A percentile compares a stretch with the other conserved stretches of the same genome.
These are phyloP conservation scores for Heliconius melpomene DNA, from an alignment of 1,140 invertebrate genomes.

Conservation along the genomic window DNA sequence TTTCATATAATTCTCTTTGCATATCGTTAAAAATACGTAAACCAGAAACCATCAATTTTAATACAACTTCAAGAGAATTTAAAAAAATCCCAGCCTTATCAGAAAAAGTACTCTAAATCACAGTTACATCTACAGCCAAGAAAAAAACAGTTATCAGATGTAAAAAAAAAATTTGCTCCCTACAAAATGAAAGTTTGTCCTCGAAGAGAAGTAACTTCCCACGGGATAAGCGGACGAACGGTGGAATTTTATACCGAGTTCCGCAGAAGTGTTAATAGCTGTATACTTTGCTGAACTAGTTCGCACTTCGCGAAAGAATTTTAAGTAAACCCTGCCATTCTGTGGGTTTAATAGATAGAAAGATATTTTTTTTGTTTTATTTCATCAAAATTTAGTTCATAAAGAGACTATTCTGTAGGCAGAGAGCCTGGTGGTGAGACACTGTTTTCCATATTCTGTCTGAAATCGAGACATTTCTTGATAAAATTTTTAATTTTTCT, in stretches of 20 bases:
- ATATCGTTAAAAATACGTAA: neutral
- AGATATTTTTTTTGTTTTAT: too few relatives aligned
- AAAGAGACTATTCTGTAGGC: too few relatives aligned
- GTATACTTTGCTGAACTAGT: slow-evolving; percentile 8
- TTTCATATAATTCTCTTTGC: neutral
- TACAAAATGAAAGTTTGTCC: slow-evolving; percentile 28
- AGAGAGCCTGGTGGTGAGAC: too few relatives aligned
- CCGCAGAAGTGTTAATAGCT: slow-evolving; percentile 9
- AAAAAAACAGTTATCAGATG: neutral
- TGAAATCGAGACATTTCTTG: too few relatives aligned
- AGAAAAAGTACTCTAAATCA: neutral
- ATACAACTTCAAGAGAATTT: neutral
- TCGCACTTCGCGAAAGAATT: slow-evolving; percentile 3
- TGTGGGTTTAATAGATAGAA: too few relatives aligned
- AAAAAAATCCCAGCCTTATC: neutral
- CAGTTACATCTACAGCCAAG: neutral
- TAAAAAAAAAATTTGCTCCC: slow-evolving; percentile 23
- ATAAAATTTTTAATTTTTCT: too few relatives aligned
- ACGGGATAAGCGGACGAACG: neutral
- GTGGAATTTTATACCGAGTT: slow-evolving; percentile 10
- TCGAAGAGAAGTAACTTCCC: slow-evolving; percentile 13
- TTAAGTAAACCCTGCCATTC: neutral
- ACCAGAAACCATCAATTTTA: neutral
- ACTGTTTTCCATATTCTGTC: too few relatives aligned
- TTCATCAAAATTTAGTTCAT: too few relatives aligned